A percentile compares a stretch with the other conserved stretches of the same genome.
phyloP scores from a whole-genome alignment of 1,140 invertebrate genomes.

The Dermatophagoides farinae region DNA sequence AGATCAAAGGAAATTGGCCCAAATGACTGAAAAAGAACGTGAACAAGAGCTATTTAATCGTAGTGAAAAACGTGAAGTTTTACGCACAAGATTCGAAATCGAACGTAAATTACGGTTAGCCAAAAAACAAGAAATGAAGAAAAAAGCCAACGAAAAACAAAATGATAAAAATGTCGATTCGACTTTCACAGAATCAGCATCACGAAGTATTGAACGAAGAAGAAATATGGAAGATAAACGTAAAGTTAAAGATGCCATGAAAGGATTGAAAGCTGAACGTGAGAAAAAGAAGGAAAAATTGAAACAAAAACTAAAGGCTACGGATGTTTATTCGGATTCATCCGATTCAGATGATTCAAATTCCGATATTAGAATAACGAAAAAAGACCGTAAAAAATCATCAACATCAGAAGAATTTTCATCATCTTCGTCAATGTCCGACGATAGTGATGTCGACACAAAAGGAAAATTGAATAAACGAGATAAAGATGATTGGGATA shows the following conservation, averaged over 20 bases:
- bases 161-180: conserved; percentile 22
- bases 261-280: conserved; percentile 60
- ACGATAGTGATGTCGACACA: conserved; percentile 19
- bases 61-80: conserved; percentile 72
- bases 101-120: conserved; percentile 75
- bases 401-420: conserved; percentile 13
- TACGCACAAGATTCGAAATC: conserved; percentile 90
- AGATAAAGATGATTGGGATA: conserved; percentile 16
- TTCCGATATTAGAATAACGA: conserved; percentile 30
- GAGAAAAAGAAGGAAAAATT: conserved; percentile 44
- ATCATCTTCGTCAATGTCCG: conserved; percentile 14
- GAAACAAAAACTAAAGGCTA: conserved; percentile 56
- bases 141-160: conserved; percentile 29
- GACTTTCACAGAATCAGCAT: conserved; percentile 41
- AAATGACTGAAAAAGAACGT: conserved; percentile 87
- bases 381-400: conserved; percentile 22
- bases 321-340: conserved; percentile 87
- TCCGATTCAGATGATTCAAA: conserved; percentile 38
- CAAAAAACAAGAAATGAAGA: conserved; percentile 36
- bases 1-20: conserved; percentile 62
- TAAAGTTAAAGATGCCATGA: conserved; percentile 63
- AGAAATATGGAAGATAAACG: conserved; percentile 65
- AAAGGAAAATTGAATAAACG: conserved; percentile 22
- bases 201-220: conserved; percentile 65
- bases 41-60: conserved; percentile 93